These are phyloP conservation scores for Apis dorsata DNA, from an alignment of 1,140 invertebrate genomes.

Conservation along the genomic window DNA sequence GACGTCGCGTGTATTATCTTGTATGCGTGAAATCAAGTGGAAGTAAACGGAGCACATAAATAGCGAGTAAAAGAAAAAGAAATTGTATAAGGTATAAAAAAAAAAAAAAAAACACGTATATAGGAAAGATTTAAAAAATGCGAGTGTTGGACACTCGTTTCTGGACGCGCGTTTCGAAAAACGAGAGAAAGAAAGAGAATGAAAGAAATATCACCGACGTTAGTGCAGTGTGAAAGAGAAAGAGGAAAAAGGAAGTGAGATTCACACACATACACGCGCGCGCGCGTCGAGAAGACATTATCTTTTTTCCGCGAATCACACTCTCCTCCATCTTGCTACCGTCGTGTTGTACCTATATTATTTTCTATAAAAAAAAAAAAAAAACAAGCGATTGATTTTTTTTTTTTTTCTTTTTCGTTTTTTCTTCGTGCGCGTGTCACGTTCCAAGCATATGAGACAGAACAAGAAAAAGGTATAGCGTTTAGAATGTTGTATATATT, in stretches of 20 bases:
- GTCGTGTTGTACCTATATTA: constrained; percentile 9
- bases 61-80: background rate
- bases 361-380: background rate
- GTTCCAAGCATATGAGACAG: constrained; percentile 65
- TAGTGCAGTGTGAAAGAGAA: background rate
- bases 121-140: background rate
- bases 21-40: background rate
- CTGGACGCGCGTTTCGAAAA: constrained; percentile 2
- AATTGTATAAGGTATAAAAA: constrained; percentile 1
- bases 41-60: constrained; percentile 14
- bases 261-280: background rate
- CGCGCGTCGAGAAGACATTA: background rate
- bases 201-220: background rate
- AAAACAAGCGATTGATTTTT: background rate
- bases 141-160: background rate
- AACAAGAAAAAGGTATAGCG: constrained; percentile 54
- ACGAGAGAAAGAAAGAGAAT: background rate
- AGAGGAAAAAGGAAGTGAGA: background rate
- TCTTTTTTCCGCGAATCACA: constrained; percentile 1
- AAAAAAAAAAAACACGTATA: background rate
- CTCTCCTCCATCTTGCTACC: background rate
- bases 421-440: constrained; percentile 59
- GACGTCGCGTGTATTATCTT: background rate
- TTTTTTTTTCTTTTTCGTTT: constrained; percentile 1
- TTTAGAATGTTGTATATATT: constrained; percentile 75